Percentiles rank a stretch among this genome's conserved stretches.
Evolutionary conservation across 2,113 vertebrate species (phyloP).

Genomic region (Sinosuthora webbiana): DNA sequence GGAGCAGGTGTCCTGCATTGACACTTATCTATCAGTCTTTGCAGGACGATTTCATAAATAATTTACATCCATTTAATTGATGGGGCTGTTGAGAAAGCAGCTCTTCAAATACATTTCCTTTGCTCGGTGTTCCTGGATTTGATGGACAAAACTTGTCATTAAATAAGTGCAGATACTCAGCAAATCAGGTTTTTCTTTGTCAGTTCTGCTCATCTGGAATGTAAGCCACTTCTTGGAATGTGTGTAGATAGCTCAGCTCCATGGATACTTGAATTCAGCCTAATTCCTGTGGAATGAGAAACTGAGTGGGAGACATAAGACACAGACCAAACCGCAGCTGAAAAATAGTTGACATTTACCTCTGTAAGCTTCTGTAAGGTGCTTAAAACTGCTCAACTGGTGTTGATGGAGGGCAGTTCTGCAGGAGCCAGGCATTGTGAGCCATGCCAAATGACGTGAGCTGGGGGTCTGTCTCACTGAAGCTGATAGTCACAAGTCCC

Average conservation of each 20-base stretch:
- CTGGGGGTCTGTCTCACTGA: not conserved
- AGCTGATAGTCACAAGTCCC: not conserved
- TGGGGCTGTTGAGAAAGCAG: not conserved
- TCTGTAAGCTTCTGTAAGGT: not conserved
- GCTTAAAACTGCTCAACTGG: not conserved
- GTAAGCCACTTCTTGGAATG: not conserved
- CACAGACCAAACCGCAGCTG: not conserved
- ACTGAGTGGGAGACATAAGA: not conserved
- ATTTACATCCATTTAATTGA: not conserved
- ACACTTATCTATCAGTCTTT: not conserved
- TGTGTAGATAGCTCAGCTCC: not conserved
- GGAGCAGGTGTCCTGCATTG: not conserved
- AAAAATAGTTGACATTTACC: not conserved
- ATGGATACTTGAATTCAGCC: not conserved
- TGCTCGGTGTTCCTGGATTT: not conserved
- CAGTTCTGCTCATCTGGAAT: not conserved
- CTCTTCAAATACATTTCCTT: not conserved
- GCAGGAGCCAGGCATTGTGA: not conserved
- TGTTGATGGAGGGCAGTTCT: not conserved
- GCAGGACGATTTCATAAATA: not conserved
- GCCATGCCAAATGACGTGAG: not conserved
- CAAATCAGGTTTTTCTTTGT: not conserved
- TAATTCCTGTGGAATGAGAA: not conserved
- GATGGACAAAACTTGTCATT: not conserved
- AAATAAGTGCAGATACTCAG: not conserved